Conservation (phyloP, 2,888 invertebrate species). For the Clivina fossor region DNA sequence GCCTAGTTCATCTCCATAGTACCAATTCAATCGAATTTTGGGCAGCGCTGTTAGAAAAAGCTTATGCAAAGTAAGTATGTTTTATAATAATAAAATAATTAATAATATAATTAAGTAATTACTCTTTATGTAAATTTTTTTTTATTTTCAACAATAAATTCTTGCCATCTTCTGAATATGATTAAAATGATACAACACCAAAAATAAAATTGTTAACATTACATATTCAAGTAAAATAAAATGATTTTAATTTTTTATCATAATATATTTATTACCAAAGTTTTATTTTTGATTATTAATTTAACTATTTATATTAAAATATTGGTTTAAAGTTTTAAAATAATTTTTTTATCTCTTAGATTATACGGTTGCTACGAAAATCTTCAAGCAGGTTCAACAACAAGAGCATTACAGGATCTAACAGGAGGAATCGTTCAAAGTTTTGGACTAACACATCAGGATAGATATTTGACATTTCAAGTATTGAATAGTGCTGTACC, state of each 20-base stretch:
- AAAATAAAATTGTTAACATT: no score
- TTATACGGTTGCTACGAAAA: slow-evolving; percentile 71
- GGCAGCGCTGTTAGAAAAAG: slow-evolving; percentile 77
- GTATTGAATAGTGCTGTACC: slow-evolving; percentile 67
- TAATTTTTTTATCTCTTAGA: no score
- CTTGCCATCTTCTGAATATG: no score
- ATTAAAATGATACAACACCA: no score
- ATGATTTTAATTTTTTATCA: background rate
- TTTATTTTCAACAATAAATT: background rate
- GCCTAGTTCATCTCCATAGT: slow-evolving; percentile 64
- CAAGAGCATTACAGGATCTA: slow-evolving; percentile 71
- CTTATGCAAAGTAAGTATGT: slow-evolving; percentile 74
- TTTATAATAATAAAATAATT: background rate
- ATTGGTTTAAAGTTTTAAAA: no score
- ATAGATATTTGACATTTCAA: slow-evolving; percentile 67
- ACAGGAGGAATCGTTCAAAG: slow-evolving; percentile 77
- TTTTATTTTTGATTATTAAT: background rate
- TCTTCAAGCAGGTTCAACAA: slow-evolving; percentile 63
- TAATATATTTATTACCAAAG: no score
- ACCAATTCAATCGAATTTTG: slow-evolving; percentile 71
- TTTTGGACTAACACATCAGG: slow-evolving; percentile 65
- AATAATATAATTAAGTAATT: background rate
- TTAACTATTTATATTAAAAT: background rate
- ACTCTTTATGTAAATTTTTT: background rate
- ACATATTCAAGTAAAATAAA: no score